phyloP scores from a whole-genome alignment of 1,140 invertebrate species.

The Papilio dardanus region DNA sequence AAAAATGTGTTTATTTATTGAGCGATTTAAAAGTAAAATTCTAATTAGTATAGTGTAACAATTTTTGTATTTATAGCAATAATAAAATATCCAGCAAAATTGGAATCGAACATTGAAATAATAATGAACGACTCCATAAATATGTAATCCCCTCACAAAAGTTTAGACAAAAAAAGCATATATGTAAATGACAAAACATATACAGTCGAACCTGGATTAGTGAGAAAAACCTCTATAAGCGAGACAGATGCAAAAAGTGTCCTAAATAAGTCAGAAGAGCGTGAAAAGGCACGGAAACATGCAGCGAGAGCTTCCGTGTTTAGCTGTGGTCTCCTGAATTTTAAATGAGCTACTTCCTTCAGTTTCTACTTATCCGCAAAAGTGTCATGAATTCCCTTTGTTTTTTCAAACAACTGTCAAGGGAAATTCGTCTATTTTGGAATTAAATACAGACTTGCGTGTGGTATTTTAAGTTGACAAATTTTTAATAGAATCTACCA shows the following conservation, averaged over 20 bases:
- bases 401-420: background rate
- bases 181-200: conserved; percentile 9
- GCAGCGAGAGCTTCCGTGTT: conserved; percentile 32
- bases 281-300: conserved; percentile 31
- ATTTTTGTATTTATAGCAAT: background rate
- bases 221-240: no score
- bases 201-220: no score
- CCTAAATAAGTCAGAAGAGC: conserved; percentile 27
- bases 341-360: conserved; percentile 27
- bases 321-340: conserved; percentile 33
- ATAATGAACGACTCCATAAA: background rate
- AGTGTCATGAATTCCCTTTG: conserved; percentile 29
- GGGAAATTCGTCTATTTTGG: background rate
- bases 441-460: background rate
- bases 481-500: background rate
- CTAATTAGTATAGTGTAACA: background rate
- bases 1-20: no score
- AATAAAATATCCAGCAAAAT: background rate
- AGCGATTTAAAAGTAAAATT: no score
- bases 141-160: background rate
- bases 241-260: no score
- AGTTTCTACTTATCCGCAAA: conserved; percentile 15
- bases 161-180: background rate
- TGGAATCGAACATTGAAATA: background rate
- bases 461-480: background rate